Percentiles rank a stretch among this genome's conserved stretches.
Evolutionary conservation across 2,797 vertebrate species (phyloP).

Genomic region (Urophycis tenuis): DNA sequence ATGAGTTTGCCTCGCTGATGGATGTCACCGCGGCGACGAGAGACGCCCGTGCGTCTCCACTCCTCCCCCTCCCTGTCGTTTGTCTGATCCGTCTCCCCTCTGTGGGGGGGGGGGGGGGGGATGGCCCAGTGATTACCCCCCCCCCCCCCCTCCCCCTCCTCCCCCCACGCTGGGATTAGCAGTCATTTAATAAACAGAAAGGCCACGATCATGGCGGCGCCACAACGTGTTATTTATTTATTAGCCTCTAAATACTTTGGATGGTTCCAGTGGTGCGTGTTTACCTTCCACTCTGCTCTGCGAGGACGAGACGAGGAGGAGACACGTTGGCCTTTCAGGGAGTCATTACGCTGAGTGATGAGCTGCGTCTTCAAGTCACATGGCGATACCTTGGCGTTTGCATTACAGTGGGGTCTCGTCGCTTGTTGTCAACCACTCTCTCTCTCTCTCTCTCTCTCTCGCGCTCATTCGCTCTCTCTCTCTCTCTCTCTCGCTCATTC

Average conservation of each 20-base stretch:
- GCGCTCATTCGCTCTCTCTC: background rate
- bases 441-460: slow-evolving; percentile 24
- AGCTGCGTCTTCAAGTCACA: slow-evolving; percentile 48
- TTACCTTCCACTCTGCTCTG: slow-evolving; percentile 24
- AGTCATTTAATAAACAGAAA: slow-evolving; percentile 36
- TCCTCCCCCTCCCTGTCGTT: slow-evolving; percentile 18
- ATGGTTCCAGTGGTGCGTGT: slow-evolving; percentile 10
- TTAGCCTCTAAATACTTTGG: slow-evolving; percentile 11
- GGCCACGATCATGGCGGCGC: slow-evolving; percentile 25
- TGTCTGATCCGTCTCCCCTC: slow-evolving; percentile 16
- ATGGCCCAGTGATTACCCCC: slow-evolving; percentile 5
- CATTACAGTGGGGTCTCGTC: slow-evolving; percentile 31
- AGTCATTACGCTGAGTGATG: slow-evolving; percentile 47
- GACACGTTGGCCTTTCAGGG: slow-evolving; percentile 27
- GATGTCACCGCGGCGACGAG: slow-evolving; percentile 9
- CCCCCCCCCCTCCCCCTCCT: slow-evolving; percentile 27
- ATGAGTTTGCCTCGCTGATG: slow-evolving; percentile 20
- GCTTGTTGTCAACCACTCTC: slow-evolving; percentile 24
- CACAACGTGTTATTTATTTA: background rate
- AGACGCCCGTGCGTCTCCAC: slow-evolving; percentile 2
- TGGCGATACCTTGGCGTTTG: slow-evolving; percentile 28
- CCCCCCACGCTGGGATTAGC: slow-evolving; percentile 27
- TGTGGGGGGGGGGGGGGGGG: slow-evolving; percentile 12
- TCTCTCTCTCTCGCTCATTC: background rate
- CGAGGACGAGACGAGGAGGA: slow-evolving; percentile 12